A percentile compares a stretch with the other conserved stretches of the same genome.
phyloP scores from a whole-genome alignment of 2,113 vertebrate genomes.

The Gobius niger region DNA sequence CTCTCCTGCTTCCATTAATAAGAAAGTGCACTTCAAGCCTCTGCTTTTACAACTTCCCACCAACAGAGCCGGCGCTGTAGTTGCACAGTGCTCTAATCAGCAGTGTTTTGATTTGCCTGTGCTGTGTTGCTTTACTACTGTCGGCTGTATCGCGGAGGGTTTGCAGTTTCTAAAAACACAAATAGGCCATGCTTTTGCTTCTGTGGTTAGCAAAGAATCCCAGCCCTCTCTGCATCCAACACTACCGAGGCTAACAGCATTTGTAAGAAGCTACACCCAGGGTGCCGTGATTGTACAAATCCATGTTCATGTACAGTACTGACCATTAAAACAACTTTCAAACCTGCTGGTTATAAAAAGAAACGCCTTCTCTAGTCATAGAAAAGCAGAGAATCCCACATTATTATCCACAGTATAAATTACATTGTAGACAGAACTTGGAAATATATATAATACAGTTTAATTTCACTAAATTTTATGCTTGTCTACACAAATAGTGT shows the following conservation, averaged over 20 bases:
- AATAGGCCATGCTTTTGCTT: conserved; percentile 66
- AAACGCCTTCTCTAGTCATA: conserved; percentile 86
- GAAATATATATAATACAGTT: conserved; percentile 81
- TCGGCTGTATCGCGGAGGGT: conserved; percentile 24
- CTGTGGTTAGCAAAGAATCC: conserved; percentile 77
- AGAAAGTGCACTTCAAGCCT: conserved; percentile 70
- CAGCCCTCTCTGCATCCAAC: conserved; percentile 59
- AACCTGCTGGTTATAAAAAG: conserved; percentile 97
- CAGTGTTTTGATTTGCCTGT: conserved; percentile 67
- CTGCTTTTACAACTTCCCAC: conserved; percentile 51
- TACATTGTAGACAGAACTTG: conserved; percentile 80
- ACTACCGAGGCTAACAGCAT: conserved; percentile 53
- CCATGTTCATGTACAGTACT: conserved; percentile 88
- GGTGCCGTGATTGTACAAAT: conserved; percentile 89
- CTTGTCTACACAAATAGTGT: conserved; percentile 69
- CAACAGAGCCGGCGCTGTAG: conserved; percentile 46
- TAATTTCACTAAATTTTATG: conserved; percentile 72
- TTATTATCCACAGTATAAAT: conserved; percentile 99
- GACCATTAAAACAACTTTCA: conserved; percentile 84
- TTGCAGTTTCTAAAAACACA: conserved; percentile 41
- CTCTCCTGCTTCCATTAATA: conserved; percentile 62
- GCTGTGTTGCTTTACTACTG: conserved; percentile 61
- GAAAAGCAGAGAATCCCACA: conserved; percentile 97
- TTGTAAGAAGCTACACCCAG: conserved; percentile 68
- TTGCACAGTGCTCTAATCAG: conserved; percentile 68